A percentile compares a stretch with the other conserved stretches of the same genome.
Evolutionary conservation across 2,113 vertebrate genomes (phyloP).

Genomic region (Spea multiplicata): DNA sequence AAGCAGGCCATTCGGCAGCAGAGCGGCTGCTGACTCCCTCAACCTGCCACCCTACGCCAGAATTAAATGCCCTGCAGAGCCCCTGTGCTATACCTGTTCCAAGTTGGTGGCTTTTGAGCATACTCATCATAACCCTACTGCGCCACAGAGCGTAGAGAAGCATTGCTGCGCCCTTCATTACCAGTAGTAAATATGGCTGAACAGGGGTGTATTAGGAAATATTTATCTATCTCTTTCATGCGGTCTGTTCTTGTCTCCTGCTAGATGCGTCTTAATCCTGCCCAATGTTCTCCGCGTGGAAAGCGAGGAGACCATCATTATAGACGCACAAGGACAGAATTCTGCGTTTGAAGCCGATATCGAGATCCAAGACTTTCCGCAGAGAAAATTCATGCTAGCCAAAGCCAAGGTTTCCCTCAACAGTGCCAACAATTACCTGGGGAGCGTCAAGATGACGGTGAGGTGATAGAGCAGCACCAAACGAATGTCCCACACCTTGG

Average conservation of each 20-base stretch:
- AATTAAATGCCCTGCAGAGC: too few species aligned
- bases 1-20: too few species aligned
- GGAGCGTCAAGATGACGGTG: constrained; percentile 25
- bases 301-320: constrained; percentile 35
- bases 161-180: too few species aligned
- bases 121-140: too few species aligned
- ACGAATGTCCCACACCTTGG: too few species aligned
- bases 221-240: not conserved
- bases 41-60: too few species aligned
- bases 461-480: not conserved
- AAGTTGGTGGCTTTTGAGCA: too few species aligned
- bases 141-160: too few species aligned
- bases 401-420: constrained; percentile 14
- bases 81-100: too few species aligned
- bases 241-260: not conserved
- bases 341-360: not conserved
- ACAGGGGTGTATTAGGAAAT: too few species aligned
- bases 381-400: not conserved
- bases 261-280: constrained; percentile 25
- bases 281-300: constrained; percentile 29
- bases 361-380: constrained; percentile 21
- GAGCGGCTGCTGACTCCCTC: too few species aligned
- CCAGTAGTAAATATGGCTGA: not conserved
- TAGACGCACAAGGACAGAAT: constrained; percentile 29
- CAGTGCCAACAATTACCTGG: not conserved